phyloP scores from a whole-genome alignment of 2,113 vertebrate species.

The Craseonycteris thonglongyai region DNA sequence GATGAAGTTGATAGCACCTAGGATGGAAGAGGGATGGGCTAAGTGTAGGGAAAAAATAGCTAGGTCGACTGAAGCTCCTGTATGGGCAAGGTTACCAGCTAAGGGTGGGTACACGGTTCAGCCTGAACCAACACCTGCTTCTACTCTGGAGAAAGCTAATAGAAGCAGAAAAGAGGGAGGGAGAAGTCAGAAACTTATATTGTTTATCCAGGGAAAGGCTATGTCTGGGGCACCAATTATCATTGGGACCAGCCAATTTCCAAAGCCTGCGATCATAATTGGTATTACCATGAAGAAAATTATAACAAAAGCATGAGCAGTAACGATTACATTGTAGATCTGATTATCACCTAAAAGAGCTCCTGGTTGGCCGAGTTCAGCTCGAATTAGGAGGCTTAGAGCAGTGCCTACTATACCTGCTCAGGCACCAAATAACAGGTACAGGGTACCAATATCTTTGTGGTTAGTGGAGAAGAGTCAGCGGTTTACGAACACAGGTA shows the following conservation, averaged over 20 bases:
- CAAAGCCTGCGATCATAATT: not conserved
- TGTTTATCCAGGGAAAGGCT: not conserved
- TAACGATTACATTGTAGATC: rapidly evolving
- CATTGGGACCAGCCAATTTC: not conserved
- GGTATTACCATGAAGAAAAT: not conserved
- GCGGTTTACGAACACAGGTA: not conserved
- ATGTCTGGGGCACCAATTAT: not conserved
- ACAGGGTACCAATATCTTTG: not conserved
- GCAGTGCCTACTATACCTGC: not conserved
- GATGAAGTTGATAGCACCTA: not conserved
- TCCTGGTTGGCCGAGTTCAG: not conserved
- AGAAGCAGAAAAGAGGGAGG: rapidly evolving
- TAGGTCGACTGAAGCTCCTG: rapidly evolving
- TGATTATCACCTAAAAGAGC: not conserved
- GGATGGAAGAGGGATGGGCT: not conserved
- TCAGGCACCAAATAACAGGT: not conserved
- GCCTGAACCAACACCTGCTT: rapidly evolving
- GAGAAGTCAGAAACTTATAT: not conserved
- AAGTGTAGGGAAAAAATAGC: not conserved
- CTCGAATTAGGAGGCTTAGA: rapidly evolving
- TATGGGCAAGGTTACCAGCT: rapidly evolving
- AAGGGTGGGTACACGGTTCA: rapidly evolving
- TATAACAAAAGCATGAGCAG: not conserved
- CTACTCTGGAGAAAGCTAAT: rapidly evolving
- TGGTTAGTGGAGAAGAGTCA: not conserved